Base-by-base conservation (phyloP, 2,797 vertebrate species). In the Pseudocheirus occidentalis region DNA sequence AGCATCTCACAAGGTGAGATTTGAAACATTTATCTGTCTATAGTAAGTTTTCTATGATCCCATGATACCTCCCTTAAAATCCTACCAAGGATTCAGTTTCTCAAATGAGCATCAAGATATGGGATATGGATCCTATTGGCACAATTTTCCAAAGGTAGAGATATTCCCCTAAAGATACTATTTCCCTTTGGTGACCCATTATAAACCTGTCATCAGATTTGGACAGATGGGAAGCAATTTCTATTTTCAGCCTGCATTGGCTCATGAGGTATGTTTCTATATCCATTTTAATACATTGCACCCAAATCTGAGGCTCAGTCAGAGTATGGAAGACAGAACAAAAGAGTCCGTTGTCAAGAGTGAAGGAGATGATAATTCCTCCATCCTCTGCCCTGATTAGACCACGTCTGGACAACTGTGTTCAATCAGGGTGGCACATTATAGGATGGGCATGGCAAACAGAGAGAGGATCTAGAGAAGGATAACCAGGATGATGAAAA, bases 141-240 rank as follows among this genome's bases (percentile, higher is more conserved):
- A 95, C 92, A 54, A 89, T 57, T 24, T 1, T 66, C 31, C 90
- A 95, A 50, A 58, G 54, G 90, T 92, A 92, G 3, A 89, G 93
- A 81, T 46, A 81, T 10, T 3, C 40, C n/a, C 73, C n/a, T 81
- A 81, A 81, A 40, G 21, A 81, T 81, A 1, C 21, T 46, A 10
- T 40, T 81, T 46, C 9, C 66, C 40, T 81, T 81, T 81, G 73
- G 73, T 81, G 73, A 81, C 73, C 73, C 40, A 46, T 81, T 46
- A 46, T 81, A 81, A 81, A 81, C 40, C 73, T 81, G 40, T 81
- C 73, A 81, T 46, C 73, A 81, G 18, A 81, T 81, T 81, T 81
- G 27, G 73, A 46, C 40, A 81, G 18, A 46, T 81, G 73, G 40
- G 29, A 81, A 81, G 21, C 24, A 40, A 81, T 81, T 46, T 81